Conservation (phyloP, 2,113 vertebrate genomes). For the Dromas ardeola region DNA sequence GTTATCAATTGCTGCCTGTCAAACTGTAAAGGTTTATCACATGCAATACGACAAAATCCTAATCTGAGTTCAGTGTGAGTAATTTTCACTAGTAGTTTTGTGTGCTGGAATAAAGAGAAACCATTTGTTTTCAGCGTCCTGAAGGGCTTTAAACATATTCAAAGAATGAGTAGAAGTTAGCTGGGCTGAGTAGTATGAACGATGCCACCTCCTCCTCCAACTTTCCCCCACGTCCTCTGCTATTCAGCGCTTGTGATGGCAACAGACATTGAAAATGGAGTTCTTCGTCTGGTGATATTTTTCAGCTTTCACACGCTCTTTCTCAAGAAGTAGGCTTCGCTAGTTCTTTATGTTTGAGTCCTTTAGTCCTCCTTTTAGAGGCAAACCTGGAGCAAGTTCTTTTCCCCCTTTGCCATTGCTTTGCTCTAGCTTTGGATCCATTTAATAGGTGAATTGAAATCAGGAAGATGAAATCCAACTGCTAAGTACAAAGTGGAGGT, state of each 20-base stretch:
- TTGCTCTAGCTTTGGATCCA: neutral
- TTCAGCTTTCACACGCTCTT: neutral
- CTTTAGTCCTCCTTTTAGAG: neutral
- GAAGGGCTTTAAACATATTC: neutral
- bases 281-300: neutral
- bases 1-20: neutral
- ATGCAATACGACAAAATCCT: neutral
- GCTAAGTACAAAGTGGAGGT: neutral
- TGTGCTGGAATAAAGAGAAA: neutral
- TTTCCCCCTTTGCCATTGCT: neutral
- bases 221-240: neutral
- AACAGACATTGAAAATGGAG: neutral
- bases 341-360: neutral
- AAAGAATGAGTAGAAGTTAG: neutral
- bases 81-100: neutral
- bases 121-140: neutral
- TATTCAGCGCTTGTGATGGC: neutral
- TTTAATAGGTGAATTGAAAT: neutral
- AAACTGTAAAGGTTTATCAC: neutral
- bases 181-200: neutral
- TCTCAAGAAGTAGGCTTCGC: neutral
- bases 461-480: neutral
- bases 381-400: neutral
- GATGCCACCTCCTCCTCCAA: neutral
- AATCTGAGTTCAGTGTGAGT: neutral